Evolutionary conservation across 2,113 vertebrate genomes (phyloP).

Genomic region (Epinephelus cyanopodus): DNA sequence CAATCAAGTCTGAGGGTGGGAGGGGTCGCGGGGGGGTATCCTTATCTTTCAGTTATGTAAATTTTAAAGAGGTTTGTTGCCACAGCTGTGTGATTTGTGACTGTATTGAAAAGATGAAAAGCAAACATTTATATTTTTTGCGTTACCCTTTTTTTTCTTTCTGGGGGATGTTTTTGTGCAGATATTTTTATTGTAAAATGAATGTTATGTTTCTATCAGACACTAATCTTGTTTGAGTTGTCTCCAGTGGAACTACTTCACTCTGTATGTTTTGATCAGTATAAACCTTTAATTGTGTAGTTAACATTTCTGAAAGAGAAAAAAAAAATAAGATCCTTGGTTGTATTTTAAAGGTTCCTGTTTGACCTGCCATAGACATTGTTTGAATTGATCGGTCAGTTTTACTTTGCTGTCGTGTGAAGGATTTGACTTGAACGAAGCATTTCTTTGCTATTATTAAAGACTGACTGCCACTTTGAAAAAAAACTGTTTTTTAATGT

Average conservation of each 20-base stretch:
- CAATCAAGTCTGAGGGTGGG: constrained; percentile 65
- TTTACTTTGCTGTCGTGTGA: constrained; percentile 74
- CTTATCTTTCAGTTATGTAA: constrained; percentile 77
- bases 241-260: constrained; percentile 76
- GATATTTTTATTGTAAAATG: constrained; percentile 84
- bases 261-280: constrained; percentile 79
- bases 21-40: constrained; percentile 25
- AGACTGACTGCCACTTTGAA: constrained; percentile 76
- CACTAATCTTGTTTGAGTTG: constrained; percentile 85
- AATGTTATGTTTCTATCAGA: constrained; percentile 87
- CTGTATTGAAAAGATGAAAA: constrained; percentile 81
- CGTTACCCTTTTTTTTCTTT: constrained; percentile 47
- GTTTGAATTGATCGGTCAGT: constrained; percentile 66
- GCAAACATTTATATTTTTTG: constrained; percentile 72
- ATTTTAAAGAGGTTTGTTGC: constrained; percentile 81
- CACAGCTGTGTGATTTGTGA: constrained; percentile 83
- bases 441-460: constrained; percentile 75
- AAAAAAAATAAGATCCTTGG: constrained; percentile 49
- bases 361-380: constrained; percentile 66
- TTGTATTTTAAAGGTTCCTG: constrained; percentile 73
- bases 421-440: constrained; percentile 74
- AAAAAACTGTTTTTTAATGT: constrained; percentile 22
- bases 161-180: constrained; percentile 64
- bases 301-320: constrained; percentile 67
- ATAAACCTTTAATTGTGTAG: constrained; percentile 82